Base-by-base conservation (phyloP, 1,140 invertebrate genomes). In the Leptinotarsa lineolata region DNA sequence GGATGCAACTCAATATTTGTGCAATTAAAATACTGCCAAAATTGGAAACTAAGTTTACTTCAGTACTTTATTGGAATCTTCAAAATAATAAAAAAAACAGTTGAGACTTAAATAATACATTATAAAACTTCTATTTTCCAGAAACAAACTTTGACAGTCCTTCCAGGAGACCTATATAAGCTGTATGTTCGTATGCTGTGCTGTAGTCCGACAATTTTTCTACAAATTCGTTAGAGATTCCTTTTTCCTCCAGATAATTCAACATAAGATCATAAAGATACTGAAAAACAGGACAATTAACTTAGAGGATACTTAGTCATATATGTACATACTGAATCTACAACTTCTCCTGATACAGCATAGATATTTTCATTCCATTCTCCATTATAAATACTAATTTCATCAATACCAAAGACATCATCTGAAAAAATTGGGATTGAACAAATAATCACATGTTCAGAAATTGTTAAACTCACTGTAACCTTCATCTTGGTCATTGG, bases 261-360 rank as follows among this genome's bases (percentile, higher is more conserved):
- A 98, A 95, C 59, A 98, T 85, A 21, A 97, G 87, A 84, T 98
- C 96, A 82, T 98, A 98, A 24, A 98, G 85, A 82, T 96, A 95
- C 94, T 96, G 86, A 15, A 91, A 91, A 77, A 83, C 6, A 60
- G 30, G 2, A 39, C 8, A 39, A 39, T 39, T 39, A 39, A 2
- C 30, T 11, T 39, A 39, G 30, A 39, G 30, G 30, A 39, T 39
- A 39, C 2, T 30, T 12, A 59, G 20, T 15, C 24, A 46, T 45
- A 20, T 30, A 46, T 58, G 48, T 20, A 16, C 90, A 89, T 88
- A 95, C 93, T 69, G 93, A 94, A 87, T 97, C 95, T 44, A 97
- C 88, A 64, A 96, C 93, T 85, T 96, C 94, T 68, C 95, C 95
- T 76, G 93, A 92, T 39, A 96, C 94, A 3, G 92, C 90, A 84